phyloP scores from a whole-genome alignment of 2,888 invertebrate species.

The Caradrina clavipalpis region DNA sequence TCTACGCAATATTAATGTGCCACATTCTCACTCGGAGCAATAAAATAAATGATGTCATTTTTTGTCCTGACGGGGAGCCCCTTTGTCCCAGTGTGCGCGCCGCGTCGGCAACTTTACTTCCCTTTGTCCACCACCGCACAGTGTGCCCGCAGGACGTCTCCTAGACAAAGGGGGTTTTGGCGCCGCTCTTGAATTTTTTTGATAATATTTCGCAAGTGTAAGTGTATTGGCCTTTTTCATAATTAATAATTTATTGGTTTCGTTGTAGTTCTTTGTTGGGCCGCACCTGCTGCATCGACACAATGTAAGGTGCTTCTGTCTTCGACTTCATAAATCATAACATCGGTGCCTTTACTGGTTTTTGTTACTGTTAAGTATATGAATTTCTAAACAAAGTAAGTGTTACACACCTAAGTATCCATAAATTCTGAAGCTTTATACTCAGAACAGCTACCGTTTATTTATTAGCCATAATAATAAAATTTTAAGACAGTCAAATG shows the following conservation, averaged over 20 bases:
- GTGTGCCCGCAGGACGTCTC: conserved; percentile 83
- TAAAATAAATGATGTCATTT: conserved; percentile 91
- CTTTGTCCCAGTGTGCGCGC: conserved; percentile 83
- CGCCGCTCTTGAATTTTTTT: conserved; percentile 84
- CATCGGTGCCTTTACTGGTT: conserved; percentile 57
- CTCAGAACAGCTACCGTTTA: conserved; percentile 30
- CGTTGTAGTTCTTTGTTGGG: conserved; percentile 80
- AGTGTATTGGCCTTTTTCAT: conserved; percentile 85
- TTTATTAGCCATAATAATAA: conserved; percentile 23
- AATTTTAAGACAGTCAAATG: conserved; percentile 9
- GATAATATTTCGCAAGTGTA: conserved; percentile 77
- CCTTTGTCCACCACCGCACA: conserved; percentile 79
- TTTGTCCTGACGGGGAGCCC: conserved; percentile 86
- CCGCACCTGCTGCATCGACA: conserved; percentile 79
- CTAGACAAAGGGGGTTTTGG: conserved; percentile 88
- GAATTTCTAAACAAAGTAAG: conserved; percentile 28
- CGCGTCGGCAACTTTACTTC: conserved; percentile 80
- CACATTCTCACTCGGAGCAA: conserved; percentile 89
- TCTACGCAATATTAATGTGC: conserved; percentile 88
- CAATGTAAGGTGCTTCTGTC: conserved; percentile 87
- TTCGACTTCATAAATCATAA: conserved; percentile 82
- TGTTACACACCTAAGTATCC: conserved; percentile 35
- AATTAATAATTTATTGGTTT: conserved; percentile 90
- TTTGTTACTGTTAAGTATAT: conserved; percentile 35
- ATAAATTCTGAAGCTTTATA: conserved; percentile 25